Percentiles rank a stretch among this genome's conserved stretches.
Evolutionary conservation across 1,140 invertebrate genomes (phyloP).

Genomic region (Drosophila bifasciata): DNA sequence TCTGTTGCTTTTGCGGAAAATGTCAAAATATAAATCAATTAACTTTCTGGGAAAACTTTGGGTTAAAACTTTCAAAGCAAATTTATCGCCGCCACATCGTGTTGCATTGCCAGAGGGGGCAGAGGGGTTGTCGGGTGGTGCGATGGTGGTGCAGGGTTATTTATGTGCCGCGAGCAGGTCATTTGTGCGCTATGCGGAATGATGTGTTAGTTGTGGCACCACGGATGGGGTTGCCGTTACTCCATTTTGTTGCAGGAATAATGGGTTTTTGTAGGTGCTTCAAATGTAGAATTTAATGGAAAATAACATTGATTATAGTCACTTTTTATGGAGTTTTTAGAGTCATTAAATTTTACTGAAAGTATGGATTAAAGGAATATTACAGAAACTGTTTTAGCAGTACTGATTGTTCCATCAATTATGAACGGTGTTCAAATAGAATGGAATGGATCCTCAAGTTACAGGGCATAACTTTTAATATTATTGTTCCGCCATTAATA

Average conservation of each 20-base stretch:
- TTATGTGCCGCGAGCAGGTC: constrained; percentile 25
- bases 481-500: too few relatives aligned
- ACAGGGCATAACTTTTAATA: too few relatives aligned
- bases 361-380: too few relatives aligned
- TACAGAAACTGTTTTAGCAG: too few relatives aligned
- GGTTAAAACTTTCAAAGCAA: constrained; percentile 54
- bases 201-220: constrained; percentile 33
- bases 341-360: too few relatives aligned
- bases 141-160: constrained; percentile 32
- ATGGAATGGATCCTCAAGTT: too few relatives aligned
- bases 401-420: too few relatives aligned
- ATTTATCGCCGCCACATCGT: constrained; percentile 43
- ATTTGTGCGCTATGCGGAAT: constrained; percentile 26
- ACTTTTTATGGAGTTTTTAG: not conserved
- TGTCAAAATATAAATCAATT: constrained; percentile 81
- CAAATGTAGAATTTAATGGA: constrained; percentile 8
- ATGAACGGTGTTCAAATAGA: too few relatives aligned
- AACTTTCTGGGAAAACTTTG: constrained; percentile 66
- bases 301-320: too few relatives aligned
- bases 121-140: not conserved
- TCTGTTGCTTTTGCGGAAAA: constrained; percentile 51
- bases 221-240: constrained; percentile 30
- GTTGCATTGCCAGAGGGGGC: constrained; percentile 4
- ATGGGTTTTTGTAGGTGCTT: constrained; percentile 8
- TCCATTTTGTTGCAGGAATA: constrained; percentile 37